Conservation (phyloP, 1,140 invertebrate genomes). For the Agrilus planipennis region DNA sequence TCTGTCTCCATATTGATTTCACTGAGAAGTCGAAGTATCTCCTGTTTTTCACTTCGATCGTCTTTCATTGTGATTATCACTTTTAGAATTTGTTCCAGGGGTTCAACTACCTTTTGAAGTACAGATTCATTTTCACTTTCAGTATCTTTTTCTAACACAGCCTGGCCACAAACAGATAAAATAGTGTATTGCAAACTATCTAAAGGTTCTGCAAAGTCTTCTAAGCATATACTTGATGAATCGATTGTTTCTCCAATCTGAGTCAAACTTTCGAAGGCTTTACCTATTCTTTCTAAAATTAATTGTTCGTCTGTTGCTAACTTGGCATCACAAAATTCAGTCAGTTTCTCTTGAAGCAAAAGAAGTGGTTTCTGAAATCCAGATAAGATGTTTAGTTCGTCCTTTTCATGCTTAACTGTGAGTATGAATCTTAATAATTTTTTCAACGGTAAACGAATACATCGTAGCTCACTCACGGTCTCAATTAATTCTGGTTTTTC, state of each 20-base stretch:
- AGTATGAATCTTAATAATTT: slow-evolving; percentile 23
- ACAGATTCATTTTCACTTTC: slow-evolving; percentile 18
- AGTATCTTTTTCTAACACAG: slow-evolving; percentile 16
- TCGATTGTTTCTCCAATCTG: slow-evolving; percentile 6
- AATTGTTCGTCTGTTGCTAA: slow-evolving; percentile 20
- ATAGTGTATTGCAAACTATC: slow-evolving; percentile 24
- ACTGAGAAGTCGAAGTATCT: too few species aligned
- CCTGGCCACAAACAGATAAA: slow-evolving; percentile 25
- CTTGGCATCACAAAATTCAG: slow-evolving; percentile 15
- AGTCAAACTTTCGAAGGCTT: slow-evolving; percentile 16
- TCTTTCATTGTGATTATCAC: slow-evolving; percentile 21
- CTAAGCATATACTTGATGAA: slow-evolving; percentile 10
- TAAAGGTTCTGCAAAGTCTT: slow-evolving; percentile 21
- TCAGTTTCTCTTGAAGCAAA: slow-evolving; percentile 19
- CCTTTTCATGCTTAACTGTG: slow-evolving; percentile 18
- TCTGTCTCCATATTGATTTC: too few species aligned
- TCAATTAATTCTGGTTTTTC: slow-evolving; percentile 17
- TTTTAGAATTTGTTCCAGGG: slow-evolving; percentile 23
- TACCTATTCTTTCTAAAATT: slow-evolving; percentile 19
- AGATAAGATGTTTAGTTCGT: slow-evolving; percentile 23
- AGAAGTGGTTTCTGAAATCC: slow-evolving; percentile 18
- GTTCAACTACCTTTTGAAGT: slow-evolving; percentile 22
- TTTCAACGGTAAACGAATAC: slow-evolving; percentile 14
- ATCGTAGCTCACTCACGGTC: slow-evolving; percentile 10
- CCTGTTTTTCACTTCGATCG: too few species aligned